Conservation (phyloP, 92 coral and sea anemone genomes). For the Muricea muricata region DNA sequence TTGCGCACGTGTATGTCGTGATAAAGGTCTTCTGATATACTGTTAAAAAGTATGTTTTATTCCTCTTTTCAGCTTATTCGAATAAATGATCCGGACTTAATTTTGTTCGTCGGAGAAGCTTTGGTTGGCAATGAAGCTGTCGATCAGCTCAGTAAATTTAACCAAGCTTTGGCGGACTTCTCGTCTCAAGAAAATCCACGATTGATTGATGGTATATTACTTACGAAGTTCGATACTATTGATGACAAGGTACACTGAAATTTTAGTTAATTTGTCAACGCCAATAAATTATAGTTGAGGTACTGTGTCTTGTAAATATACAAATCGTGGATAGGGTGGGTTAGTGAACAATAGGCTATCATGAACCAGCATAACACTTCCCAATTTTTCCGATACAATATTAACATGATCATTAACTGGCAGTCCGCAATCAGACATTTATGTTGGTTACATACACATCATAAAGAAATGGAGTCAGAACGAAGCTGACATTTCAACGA, state of each 20-base stretch:
- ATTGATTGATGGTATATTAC: conserved; percentile 89
- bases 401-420: too few relatives aligned
- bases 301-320: neutral
- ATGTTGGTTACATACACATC: too few relatives aligned
- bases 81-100: conserved; percentile 90
- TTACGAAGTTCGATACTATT: conserved; percentile 97
- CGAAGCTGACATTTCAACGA: too few relatives aligned
- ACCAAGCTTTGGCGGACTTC: conserved; percentile 96
- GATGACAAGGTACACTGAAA: conserved; percentile 87
- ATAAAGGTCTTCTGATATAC: too few relatives aligned
- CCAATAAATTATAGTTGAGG: neutral
- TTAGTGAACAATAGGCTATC: too few relatives aligned
- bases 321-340: too few relatives aligned
- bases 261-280: neutral
- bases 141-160: conserved; percentile 91
- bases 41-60: neutral
- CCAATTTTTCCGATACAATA: too few relatives aligned
- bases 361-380: too few relatives aligned
- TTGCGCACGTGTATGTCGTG: too few relatives aligned
- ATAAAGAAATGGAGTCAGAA: too few relatives aligned
- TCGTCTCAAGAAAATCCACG: conserved; percentile 94
- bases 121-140: conserved; percentile 98
- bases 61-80: conserved; percentile 80
- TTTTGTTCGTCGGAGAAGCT: conserved; percentile 98
- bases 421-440: too few relatives aligned